These are phyloP conservation scores for Poeciliopsis occidentalis DNA, from an alignment of 2,113 vertebrate genomes.

Conservation along the genomic window DNA sequence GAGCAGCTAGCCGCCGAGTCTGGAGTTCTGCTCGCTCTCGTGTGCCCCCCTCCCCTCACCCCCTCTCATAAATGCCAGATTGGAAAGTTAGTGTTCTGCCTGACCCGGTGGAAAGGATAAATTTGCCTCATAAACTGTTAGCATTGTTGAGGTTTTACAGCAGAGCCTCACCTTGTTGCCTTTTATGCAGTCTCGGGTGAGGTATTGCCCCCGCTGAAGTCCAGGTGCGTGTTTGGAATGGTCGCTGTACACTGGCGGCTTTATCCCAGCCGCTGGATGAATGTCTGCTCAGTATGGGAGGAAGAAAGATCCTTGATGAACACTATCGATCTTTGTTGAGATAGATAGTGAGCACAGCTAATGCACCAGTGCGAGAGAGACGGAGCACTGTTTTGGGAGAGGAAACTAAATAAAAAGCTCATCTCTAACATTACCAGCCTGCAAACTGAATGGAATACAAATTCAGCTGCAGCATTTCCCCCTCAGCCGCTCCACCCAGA, in stretches of 20 bases:
- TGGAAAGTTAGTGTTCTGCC: slow-evolving; percentile 17
- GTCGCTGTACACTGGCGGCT: slow-evolving; percentile 48
- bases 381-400: background rate
- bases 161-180: slow-evolving; percentile 14
- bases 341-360: slow-evolving; percentile 16
- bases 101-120: slow-evolving; percentile 22
- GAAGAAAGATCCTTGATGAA: slow-evolving; percentile 46
- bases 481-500: background rate
- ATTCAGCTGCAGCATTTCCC: background rate
- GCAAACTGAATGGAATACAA: background rate
- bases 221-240: slow-evolving; percentile 30
- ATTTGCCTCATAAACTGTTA: slow-evolving; percentile 29
- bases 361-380: slow-evolving; percentile 2
- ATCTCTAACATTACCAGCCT: background rate
- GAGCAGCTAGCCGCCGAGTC: background rate
- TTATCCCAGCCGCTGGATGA: slow-evolving; percentile 49
- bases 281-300: slow-evolving; percentile 50
- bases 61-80: slow-evolving; percentile 17
- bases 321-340: slow-evolving; percentile 38
- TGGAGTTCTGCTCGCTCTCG: background rate
- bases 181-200: slow-evolving; percentile 22
- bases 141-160: slow-evolving; percentile 30
- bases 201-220: slow-evolving; percentile 10
- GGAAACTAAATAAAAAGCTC: background rate
- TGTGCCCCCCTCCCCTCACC: background rate